phyloP scores from a whole-genome alignment of 2,113 vertebrate genomes.

The Pseudorhombus dupliciocellatus region DNA sequence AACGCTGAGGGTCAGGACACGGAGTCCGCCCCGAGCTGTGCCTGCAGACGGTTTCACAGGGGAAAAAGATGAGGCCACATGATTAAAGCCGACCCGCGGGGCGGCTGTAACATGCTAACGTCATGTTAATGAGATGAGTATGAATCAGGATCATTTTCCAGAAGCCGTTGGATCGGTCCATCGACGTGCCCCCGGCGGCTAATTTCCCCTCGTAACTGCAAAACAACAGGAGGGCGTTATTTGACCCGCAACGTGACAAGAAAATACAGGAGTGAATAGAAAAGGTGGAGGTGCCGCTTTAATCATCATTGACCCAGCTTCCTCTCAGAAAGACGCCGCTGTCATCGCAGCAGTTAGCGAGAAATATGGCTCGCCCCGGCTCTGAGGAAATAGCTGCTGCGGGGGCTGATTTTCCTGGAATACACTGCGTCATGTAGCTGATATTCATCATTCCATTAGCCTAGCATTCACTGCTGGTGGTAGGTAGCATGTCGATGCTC shows the following conservation, averaged over 20 bases:
- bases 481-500: slow-evolving; percentile 29
- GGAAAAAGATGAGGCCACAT: too few species aligned
- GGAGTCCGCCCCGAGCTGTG: too few species aligned
- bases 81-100: too few species aligned
- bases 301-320: slow-evolving; percentile 63
- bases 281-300: slow-evolving; percentile 32
- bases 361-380: slow-evolving; percentile 49
- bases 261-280: neutral
- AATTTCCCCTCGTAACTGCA: neutral
- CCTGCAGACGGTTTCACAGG: too few species aligned
- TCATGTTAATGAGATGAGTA: too few species aligned
- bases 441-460: slow-evolving; percentile 67
- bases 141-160: too few species aligned
- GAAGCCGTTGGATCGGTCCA: too few species aligned
- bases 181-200: neutral
- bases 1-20: too few species aligned
- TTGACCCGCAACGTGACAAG: slow-evolving; percentile 7
- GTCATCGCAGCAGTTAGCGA: slow-evolving; percentile 49
- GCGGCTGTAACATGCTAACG: too few species aligned
- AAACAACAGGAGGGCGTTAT: neutral
- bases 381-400: slow-evolving; percentile 44
- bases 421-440: slow-evolving; percentile 30
- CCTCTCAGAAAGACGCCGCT: slow-evolving; percentile 39
- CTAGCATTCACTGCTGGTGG: slow-evolving; percentile 31
- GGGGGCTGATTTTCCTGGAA: slow-evolving; percentile 67